Conservation (phyloP, 1,140 invertebrate species). For the Pantala flavescens region DNA sequence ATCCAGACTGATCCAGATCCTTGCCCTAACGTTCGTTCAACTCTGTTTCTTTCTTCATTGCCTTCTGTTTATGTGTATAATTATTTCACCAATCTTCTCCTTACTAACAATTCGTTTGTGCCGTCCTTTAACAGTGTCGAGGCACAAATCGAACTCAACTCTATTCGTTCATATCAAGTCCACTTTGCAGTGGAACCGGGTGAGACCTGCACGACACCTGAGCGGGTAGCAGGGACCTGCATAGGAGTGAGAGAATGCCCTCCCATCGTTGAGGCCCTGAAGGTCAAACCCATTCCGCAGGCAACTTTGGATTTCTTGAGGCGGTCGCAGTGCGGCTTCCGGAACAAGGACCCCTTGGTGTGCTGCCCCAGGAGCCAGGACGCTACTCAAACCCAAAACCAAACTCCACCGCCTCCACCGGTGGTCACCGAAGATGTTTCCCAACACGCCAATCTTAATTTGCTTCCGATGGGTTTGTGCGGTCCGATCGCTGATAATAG, state of each 20-base stretch:
- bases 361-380: slow-evolving; percentile 14
- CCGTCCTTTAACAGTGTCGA: too few relatives aligned
- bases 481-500: slow-evolving; percentile 33
- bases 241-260: slow-evolving; percentile 10
- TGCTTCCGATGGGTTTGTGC: slow-evolving; percentile 36
- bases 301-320: slow-evolving; percentile 13
- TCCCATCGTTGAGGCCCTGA: not conserved
- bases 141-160: too few relatives aligned
- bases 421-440: slow-evolving; percentile 15
- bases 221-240: slow-evolving; percentile 11
- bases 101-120: too few relatives aligned
- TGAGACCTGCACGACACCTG: slow-evolving; percentile 15
- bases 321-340: slow-evolving; percentile 18
- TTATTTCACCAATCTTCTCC: too few relatives aligned
- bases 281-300: slow-evolving; percentile 7
- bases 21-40: too few relatives aligned
- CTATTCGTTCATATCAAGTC: not conserved
- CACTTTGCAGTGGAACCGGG: slow-evolving; percentile 14
- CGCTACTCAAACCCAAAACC: not conserved
- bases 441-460: slow-evolving; percentile 40
- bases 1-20: too few relatives aligned
- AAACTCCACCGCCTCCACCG: not conserved
- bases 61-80: too few relatives aligned
- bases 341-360: slow-evolving; percentile 14
- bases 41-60: too few relatives aligned